phyloP scores from a whole-genome alignment of 2,888 invertebrate genomes.

The Agrotis exclamationis region DNA sequence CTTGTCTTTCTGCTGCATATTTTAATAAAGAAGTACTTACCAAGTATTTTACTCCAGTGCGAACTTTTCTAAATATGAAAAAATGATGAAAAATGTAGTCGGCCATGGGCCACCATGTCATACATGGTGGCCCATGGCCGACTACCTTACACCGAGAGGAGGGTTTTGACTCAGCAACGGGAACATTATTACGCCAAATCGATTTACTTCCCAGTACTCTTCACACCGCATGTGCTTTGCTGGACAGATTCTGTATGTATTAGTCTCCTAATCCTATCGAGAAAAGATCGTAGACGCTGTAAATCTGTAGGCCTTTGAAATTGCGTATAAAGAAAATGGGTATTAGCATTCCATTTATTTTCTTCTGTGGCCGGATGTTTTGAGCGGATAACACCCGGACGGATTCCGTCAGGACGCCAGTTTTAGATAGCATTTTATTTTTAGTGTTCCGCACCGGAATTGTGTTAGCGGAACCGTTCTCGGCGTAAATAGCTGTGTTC shows the following conservation, averaged over 20 bases:
- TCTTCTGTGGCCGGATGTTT: slow-evolving; percentile 71
- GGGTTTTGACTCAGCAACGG: too few relatives aligned
- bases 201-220: neutral
- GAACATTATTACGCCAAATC: neutral
- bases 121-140: too few relatives aligned
- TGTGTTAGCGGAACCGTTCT: slow-evolving; percentile 51
- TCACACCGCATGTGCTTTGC: neutral
- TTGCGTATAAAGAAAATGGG: slow-evolving; percentile 8
- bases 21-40: neutral
- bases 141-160: too few relatives aligned
- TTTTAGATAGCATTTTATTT: slow-evolving; percentile 66
- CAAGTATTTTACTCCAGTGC: neutral
- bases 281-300: neutral
- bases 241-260: neutral
- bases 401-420: slow-evolving; percentile 56
- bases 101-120: too few relatives aligned
- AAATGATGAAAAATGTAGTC: too few relatives aligned
- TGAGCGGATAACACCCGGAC: slow-evolving; percentile 66
- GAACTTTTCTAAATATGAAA: too few relatives aligned
- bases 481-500: slow-evolving; percentile 38
- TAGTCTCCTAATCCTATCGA: neutral
- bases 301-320: neutral
- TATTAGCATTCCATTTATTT: slow-evolving; percentile 20
- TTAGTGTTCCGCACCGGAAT: slow-evolving; percentile 60
- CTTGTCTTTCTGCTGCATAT: neutral